Conservation (phyloP, 2,797 vertebrate genomes). For the Rhincodon typus region DNA sequence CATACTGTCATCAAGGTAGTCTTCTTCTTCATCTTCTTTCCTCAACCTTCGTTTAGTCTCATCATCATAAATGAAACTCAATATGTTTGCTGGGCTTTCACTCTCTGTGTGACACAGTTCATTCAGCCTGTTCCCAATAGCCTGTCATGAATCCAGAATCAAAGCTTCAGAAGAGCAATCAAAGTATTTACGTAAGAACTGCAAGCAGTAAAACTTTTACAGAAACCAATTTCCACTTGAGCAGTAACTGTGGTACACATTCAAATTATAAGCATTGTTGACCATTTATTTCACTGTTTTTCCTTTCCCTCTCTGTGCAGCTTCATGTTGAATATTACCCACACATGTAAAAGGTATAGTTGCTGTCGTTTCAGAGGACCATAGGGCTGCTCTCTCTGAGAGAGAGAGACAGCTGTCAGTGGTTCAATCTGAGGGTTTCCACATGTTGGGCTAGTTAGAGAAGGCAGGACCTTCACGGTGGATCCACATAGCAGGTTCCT, state of each 20-base stretch:
- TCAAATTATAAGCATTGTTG: background rate
- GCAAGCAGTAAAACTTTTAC: background rate
- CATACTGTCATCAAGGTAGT: conserved; percentile 99
- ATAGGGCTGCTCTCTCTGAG: no score
- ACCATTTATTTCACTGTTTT: background rate
- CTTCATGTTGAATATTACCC: background rate
- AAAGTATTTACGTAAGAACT: background rate
- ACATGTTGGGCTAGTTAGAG: no score
- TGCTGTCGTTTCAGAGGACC: no score
- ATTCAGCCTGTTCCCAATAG: conserved; percentile 83
- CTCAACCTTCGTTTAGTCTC: conserved; percentile 90
- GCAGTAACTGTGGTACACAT: background rate
- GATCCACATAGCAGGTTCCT: no score
- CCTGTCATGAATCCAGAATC: conserved; percentile 55
- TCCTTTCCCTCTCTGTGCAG: background rate
- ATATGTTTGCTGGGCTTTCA: conserved; percentile 91
- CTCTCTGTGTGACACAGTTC: conserved; percentile 91
- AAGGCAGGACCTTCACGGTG: no score
- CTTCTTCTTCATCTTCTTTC: conserved; percentile 97
- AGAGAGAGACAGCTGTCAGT: no score
- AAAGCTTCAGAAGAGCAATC: background rate
- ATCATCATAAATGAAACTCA: conserved; percentile 93
- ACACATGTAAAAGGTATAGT: background rate
- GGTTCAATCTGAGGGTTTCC: no score
- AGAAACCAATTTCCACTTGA: background rate